phyloP scores from a whole-genome alignment of 2,113 vertebrate genomes.

The Archocentrus centrarchus region DNA sequence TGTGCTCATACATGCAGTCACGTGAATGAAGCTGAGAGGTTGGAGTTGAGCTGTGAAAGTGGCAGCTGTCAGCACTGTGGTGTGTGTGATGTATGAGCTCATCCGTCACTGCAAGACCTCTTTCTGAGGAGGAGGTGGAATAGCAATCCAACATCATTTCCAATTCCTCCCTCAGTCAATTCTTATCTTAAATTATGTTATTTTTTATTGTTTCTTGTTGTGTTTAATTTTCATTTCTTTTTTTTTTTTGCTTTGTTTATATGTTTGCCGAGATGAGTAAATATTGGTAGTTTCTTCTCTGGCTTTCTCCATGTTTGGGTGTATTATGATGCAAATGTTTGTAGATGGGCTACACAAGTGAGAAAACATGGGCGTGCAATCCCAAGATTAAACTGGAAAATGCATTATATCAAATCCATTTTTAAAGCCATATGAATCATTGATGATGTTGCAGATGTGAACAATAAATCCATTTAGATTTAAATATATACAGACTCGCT shows the following conservation, averaged over 20 bases:
- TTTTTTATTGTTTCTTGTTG: constrained; percentile 35
- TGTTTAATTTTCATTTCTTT: constrained; percentile 31
- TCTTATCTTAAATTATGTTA: constrained; percentile 27
- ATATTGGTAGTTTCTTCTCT: constrained; percentile 12
- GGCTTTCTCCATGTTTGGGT: constrained; percentile 7
- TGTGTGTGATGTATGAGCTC: constrained; percentile 76
- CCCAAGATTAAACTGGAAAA: constrained; percentile 46
- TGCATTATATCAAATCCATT: constrained; percentile 21
- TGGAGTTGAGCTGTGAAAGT: constrained; percentile 67
- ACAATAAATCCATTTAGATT: constrained; percentile 19
- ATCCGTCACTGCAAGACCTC: constrained; percentile 57
- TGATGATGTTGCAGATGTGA: constrained; percentile 20
- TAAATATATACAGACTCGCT: constrained; percentile 2
- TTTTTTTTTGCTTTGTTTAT: constrained; percentile 11
- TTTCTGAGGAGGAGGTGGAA: constrained; percentile 40
- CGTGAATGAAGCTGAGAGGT: constrained; percentile 67
- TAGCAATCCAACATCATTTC: constrained; percentile 59
- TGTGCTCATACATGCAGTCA: constrained; percentile 53
- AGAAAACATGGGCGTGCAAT: constrained; percentile 46
- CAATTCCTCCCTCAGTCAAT: constrained; percentile 35
- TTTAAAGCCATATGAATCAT: constrained; percentile 38
- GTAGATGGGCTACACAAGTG: constrained; percentile 28
- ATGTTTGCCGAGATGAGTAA: constrained; percentile 41
- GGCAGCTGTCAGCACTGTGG: constrained; percentile 75
- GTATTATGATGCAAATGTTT: constrained; percentile 45